Evolutionary conservation across 2,888 invertebrate genomes (phyloP).

Genomic region (Eumerus sabulonum): DNA sequence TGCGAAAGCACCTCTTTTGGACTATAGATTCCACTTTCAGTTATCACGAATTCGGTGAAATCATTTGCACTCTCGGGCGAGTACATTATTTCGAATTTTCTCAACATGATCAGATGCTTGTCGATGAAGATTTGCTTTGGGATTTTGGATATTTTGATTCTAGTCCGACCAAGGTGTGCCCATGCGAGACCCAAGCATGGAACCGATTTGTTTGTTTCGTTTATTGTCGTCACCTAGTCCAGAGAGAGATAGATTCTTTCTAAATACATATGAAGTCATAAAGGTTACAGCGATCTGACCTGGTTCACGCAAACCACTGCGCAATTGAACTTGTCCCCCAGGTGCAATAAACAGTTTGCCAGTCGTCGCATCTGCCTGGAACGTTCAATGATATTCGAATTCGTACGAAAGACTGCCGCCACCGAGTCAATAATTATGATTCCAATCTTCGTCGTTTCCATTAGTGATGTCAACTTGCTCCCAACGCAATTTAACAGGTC

Average conservation of each 20-base stretch:
- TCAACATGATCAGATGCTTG: slow-evolving; percentile 72
- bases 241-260: slow-evolving; percentile 12
- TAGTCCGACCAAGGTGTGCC: slow-evolving; percentile 83
- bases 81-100: slow-evolving; percentile 81
- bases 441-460: slow-evolving; percentile 80
- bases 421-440: slow-evolving; percentile 87
- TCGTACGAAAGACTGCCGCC: slow-evolving; percentile 84
- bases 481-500: slow-evolving; percentile 81
- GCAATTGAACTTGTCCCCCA: slow-evolving; percentile 81
- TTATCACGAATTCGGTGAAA: slow-evolving; percentile 80
- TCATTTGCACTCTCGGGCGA: slow-evolving; percentile 81
- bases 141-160: slow-evolving; percentile 80
- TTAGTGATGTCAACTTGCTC: slow-evolving; percentile 80
- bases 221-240: slow-evolving; percentile 76
- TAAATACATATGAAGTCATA: not conserved
- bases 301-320: slow-evolving; percentile 87
- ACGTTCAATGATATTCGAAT: slow-evolving; percentile 79
- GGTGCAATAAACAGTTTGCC: slow-evolving; percentile 80
- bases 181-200: slow-evolving; percentile 84
- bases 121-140: slow-evolving; percentile 73
- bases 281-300: slow-evolving; percentile 78
- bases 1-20: slow-evolving; percentile 64
- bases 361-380: slow-evolving; percentile 82
- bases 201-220: slow-evolving; percentile 75
- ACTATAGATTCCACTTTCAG: slow-evolving; percentile 78